phyloP scores from a whole-genome alignment of 2,113 vertebrate species.

The Callaeas wilsoni region DNA sequence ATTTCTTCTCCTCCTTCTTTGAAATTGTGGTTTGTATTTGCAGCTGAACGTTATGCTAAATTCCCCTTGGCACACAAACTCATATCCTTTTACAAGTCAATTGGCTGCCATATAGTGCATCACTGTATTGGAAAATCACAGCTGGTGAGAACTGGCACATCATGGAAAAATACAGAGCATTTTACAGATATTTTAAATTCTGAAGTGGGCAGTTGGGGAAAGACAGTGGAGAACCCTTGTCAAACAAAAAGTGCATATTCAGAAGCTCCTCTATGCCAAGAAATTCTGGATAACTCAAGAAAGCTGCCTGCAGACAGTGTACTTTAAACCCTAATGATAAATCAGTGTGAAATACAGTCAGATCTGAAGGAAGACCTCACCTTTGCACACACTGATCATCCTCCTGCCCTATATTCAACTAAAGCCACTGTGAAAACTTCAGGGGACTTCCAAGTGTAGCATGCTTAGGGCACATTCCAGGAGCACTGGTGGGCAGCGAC shows the following conservation, averaged over 20 bases:
- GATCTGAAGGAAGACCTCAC: neutral
- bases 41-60: neutral
- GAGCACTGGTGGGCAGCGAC: neutral
- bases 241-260: neutral
- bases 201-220: neutral
- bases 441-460: neutral
- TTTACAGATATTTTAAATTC: neutral
- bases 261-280: neutral
- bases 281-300: neutral
- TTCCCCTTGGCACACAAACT: conserved; percentile 1
- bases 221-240: neutral
- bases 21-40: neutral
- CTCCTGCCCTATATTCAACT: neutral
- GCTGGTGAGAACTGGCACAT: neutral
- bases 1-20: neutral
- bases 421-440: neutral
- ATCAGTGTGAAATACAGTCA: neutral
- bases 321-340: neutral
- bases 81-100: neutral
- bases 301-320: neutral
- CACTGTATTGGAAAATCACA: conserved; percentile 18
- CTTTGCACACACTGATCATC: neutral
- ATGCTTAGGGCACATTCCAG: neutral
- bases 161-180: neutral
- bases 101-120: conserved; percentile 2